Evolutionary conservation across 2,113 vertebrate species (phyloP), one percentile per base, ranked within the genome.

Genomic region (Emydocephalus ijimae): DNA sequence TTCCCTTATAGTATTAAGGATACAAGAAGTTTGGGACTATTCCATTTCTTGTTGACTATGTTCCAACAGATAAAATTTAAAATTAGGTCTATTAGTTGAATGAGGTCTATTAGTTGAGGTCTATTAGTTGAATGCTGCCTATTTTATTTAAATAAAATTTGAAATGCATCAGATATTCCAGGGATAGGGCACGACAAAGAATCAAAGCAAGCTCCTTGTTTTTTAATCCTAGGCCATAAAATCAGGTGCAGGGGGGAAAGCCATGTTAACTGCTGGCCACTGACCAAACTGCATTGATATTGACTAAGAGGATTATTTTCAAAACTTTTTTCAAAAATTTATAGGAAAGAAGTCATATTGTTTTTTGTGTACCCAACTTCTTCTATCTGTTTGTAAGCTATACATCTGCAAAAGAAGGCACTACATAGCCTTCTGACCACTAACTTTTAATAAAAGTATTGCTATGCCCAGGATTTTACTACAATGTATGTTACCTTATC

Each of bases 1-100:
- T 87, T 69, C 61, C n/a, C 14, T 0, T 0, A 1, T 14, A 0
- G 2, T 1, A 20, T 14, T 34, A 52, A 9, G 2, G 0, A 9
- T 54, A 59, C 50, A 90, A 11, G 24, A 0, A 0, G n/a, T 54
- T 23, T 29, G 81, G 88, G 6, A 54, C 6, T 74, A 74, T 81
- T 81, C 69, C 34, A 39, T 39, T 81, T 81, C 34, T 39, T 90
- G 18, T 57, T 34, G 21, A 48, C 23, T 39, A 20, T 3, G 20
- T 93, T 61, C 6, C 54, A 55, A 23, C 18, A 52, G 48, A 81
- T 39, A 81, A 81, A 43, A 81, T 81, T 81, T 39, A 18, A 39
- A 81, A 81, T 39, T 18, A 39, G 39, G 39, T 39, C 39, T 39
- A 39, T 39, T 39, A 39, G 39, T 39, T 39, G 39, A 39, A 39